These are phyloP conservation scores for Takifugu rubripes DNA, from an alignment of 2,797 vertebrate species.

Conservation along the genomic window DNA sequence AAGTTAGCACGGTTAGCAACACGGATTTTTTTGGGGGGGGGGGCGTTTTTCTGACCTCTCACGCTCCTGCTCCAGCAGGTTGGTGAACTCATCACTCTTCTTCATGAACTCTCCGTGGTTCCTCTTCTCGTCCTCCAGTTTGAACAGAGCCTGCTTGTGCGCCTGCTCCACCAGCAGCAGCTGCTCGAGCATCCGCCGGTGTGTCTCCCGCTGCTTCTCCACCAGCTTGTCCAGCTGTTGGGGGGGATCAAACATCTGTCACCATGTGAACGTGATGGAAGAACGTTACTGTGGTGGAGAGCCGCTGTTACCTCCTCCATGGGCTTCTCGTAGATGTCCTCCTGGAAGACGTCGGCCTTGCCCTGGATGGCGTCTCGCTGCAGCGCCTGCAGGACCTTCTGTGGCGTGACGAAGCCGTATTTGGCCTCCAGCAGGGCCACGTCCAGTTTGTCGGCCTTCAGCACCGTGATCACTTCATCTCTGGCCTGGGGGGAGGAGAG, in stretches of 20 bases:
- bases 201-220: constrained; percentile 90
- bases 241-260: constrained; percentile 35
- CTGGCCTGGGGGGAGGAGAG: constrained; percentile 78
- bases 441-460: constrained; percentile 96
- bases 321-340: constrained; percentile 94
- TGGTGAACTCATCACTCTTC: constrained; percentile 92
- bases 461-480: constrained; percentile 95
- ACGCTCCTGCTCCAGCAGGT: constrained; percentile 90
- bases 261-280: neutral
- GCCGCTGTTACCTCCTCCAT: constrained; percentile 85
- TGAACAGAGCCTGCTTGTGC: constrained; percentile 85
- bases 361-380: constrained; percentile 90
- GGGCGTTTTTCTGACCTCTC: constrained; percentile 80
- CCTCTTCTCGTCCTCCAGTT: constrained; percentile 90
- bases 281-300: neutral
- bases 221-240: constrained; percentile 89
- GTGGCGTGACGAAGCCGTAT: constrained; percentile 93
- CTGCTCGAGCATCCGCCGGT: constrained; percentile 89
- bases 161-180: constrained; percentile 90
- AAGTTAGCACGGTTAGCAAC: neutral
- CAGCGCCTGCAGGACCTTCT: constrained; percentile 90
- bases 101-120: constrained; percentile 92
- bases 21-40: neutral
- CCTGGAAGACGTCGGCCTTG: constrained; percentile 80
- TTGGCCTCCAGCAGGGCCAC: constrained; percentile 91